Conservation (phyloP, 2,888 invertebrate species). For the Cryptocephalus primarius region DNA sequence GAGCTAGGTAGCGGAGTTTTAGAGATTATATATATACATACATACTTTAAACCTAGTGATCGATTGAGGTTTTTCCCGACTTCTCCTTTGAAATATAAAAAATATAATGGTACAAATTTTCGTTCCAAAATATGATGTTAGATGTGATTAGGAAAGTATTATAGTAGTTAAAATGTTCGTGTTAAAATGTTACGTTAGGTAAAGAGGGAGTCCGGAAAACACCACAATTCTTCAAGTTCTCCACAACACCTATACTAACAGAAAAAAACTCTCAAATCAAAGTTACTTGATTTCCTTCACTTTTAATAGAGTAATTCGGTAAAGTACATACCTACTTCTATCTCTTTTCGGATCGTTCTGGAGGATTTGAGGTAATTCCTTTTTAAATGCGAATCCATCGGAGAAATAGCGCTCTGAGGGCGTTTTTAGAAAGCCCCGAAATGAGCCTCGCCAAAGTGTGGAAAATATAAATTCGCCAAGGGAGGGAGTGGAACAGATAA, state of each 20-base stretch:
- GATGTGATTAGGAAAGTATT: slow-evolving; percentile 3
- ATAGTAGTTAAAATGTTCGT: neutral
- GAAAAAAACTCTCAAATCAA: neutral
- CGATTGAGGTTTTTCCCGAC: neutral
- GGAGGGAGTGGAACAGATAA: too few relatives aligned
- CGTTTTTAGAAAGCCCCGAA: slow-evolving; percentile 20
- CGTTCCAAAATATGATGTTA: slow-evolving; percentile 3
- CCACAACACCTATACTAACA: too few relatives aligned
- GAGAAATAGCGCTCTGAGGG: neutral
- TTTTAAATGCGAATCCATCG: too few relatives aligned
- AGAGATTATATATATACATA: slow-evolving; percentile 7
- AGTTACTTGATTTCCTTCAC: neutral
- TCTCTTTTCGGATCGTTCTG: too few relatives aligned
- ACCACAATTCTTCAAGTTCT: too few relatives aligned
- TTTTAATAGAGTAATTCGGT: too few relatives aligned
- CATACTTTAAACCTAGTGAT: neutral
- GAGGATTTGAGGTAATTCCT: too few relatives aligned
- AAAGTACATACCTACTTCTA: too few relatives aligned
- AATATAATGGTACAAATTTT: neutral
- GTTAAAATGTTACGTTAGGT: neutral
- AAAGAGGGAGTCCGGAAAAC: too few relatives aligned
- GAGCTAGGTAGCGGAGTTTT: slow-evolving; percentile 28
- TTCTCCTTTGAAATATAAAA: neutral
- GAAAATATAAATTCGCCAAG: slow-evolving; percentile 9
- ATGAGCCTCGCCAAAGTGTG: slow-evolving; percentile 24